Base-by-base conservation (phyloP, 2,888 invertebrate species). In the Operophtera brumata region DNA sequence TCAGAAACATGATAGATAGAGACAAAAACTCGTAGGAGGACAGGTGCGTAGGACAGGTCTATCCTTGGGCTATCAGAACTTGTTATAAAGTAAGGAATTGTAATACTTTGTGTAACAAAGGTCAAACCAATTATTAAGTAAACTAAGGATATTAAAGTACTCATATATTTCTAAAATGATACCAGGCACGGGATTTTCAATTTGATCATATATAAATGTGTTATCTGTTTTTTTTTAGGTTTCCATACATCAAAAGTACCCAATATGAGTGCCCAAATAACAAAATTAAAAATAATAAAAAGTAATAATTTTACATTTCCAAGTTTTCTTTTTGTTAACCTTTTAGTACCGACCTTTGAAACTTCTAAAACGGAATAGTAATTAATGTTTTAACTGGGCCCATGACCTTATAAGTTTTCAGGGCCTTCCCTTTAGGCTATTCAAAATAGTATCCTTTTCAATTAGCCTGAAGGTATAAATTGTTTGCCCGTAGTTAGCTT, bases 21-120 rank as follows among this genome's bases (percentile, higher is more conserved):
- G 65, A 69, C 54, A 61, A 62, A 57, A 65, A 47, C 54, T 44
- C 62, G 81, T 78, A 69, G 80, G 82, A 70, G 75, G 78, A 75
- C 76, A 74, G 68, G 66, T 75, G 69, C 68, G 64, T 65, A 64
- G 63, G 66, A 59, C 58, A 60, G 39, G 53, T 59, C 43, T 62
- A 60, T 54, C 61, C 58, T 62, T 57, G 54, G 58, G 47, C 45
- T 52, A 56, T 52, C 20, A 47, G 40, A 51, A 60, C 50, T 59
- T 26, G 54, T 57, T 54, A 47, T 37, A 41, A n/a, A 30, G 11
- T 53, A 32, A 45, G 55, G 52, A 57, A 48, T 57, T 42, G 30
- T 39, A 47, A 46, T 34, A n/a, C 8, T 6, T 13, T 20, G 12
- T 25, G 35, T 26, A 6, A 25, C 30, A 53, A 60, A 57, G 57